A percentile compares a stretch with the other conserved stretches of the same genome.
Conservation (phyloP, 2,888 invertebrate genomes). For the Drosophila affinis region DNA sequence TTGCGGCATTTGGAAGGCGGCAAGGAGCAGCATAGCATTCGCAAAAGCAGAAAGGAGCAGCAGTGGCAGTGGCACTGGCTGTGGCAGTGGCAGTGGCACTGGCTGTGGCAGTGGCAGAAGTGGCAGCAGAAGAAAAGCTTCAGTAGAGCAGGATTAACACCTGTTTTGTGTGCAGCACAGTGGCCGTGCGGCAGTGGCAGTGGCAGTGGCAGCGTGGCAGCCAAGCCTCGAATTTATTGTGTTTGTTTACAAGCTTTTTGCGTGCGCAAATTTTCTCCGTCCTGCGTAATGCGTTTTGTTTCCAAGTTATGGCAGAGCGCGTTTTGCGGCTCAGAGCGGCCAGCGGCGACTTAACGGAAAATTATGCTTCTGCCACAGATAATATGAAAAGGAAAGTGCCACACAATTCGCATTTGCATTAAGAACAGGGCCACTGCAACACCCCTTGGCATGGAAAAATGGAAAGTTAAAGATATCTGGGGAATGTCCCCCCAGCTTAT, state of each 20-base stretch:
- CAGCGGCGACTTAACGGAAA: constrained; percentile 64
- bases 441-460: constrained; percentile 1
- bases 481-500: constrained; percentile 10
- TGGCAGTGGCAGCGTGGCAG: background rate
- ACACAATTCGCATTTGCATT: constrained; percentile 71
- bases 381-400: constrained; percentile 71
- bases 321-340: constrained; percentile 15
- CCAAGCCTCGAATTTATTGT: constrained; percentile 74
- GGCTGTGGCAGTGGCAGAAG: constrained; percentile 4
- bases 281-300: background rate
- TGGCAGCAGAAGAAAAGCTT: constrained; percentile 24
- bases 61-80: background rate
- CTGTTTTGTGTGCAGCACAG: constrained; percentile 67
- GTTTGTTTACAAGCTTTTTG: constrained; percentile 77
- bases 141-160: constrained; percentile 72
- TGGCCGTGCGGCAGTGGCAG: background rate
- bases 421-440: constrained; percentile 38
- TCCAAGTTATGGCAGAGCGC: constrained; percentile 6
- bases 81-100: background rate
- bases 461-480: constrained; percentile 39
- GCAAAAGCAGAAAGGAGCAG: background rate
- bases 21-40: background rate
- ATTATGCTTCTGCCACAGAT: constrained; percentile 65
- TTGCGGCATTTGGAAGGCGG: constrained; percentile 36
- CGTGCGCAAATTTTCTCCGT: constrained; percentile 55